These are phyloP conservation scores for Colinus virginianus DNA, from an alignment of 2,113 vertebrate species.

Conservation along the genomic window DNA sequence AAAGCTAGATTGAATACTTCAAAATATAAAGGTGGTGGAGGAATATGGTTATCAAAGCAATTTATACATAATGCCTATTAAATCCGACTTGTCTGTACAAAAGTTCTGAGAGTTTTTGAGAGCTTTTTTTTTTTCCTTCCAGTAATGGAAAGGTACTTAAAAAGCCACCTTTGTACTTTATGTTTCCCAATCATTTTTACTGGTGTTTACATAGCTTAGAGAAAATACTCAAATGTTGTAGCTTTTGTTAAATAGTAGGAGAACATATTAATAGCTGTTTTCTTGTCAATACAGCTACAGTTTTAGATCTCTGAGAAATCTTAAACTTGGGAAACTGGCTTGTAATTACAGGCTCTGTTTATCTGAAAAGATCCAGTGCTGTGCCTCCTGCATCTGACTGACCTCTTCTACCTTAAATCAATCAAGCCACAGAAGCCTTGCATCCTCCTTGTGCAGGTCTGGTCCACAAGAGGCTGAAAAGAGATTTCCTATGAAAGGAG, in stretches of 20 bases:
- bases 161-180: not conserved
- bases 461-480: not conserved
- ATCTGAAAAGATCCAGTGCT: not conserved
- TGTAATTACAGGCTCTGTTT: not conserved
- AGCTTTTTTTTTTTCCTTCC: not conserved
- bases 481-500: not conserved
- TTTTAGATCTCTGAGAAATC: not conserved
- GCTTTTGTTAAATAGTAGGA: not conserved
- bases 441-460: not conserved
- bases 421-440: not conserved
- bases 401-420: conserved; percentile 38
- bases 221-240: not conserved
- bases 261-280: not conserved
- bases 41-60: conserved; percentile 71
- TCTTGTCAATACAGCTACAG: not conserved
- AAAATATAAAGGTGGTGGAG: conserved; percentile 75
- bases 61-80: conserved; percentile 50
- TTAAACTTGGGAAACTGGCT: not conserved
- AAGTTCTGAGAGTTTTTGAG: not conserved
- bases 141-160: not conserved
- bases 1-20: conserved; percentile 76
- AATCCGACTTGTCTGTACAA: conserved; percentile 31
- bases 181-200: not conserved
- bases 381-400: not conserved
- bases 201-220: not conserved